A percentile compares a stretch with the other conserved stretches of the same genome.
Evolutionary conservation across 2,888 invertebrate genomes (phyloP).

Genomic region (Drosophila kanekoi): DNA sequence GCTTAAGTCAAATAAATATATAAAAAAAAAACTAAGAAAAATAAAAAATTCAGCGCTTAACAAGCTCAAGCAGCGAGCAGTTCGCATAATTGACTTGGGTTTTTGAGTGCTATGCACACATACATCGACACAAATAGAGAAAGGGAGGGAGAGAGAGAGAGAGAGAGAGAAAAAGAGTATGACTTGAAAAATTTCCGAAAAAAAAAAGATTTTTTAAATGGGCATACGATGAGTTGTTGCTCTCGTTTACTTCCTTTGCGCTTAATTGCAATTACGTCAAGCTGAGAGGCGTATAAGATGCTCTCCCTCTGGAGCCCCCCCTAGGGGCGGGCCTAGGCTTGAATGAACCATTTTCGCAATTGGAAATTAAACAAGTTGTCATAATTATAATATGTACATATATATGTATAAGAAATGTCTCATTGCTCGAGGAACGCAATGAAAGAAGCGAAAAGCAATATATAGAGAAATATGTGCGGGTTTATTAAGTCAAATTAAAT

Average conservation of each 20-base stretch:
- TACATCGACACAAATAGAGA: conserved; percentile 11
- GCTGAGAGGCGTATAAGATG: conserved; percentile 26
- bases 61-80: conserved; percentile 68
- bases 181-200: conserved; percentile 28
- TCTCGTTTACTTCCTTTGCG: conserved; percentile 65
- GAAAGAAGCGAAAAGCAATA: not conserved
- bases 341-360: conserved; percentile 51
- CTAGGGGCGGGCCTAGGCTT: not conserved
- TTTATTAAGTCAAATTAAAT: conserved; percentile 69
- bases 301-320: not conserved
- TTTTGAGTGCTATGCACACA: conserved; percentile 49
- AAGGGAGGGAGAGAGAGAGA: conserved; percentile 6
- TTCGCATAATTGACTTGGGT: conserved; percentile 70
- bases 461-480: conserved; percentile 6
- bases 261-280: conserved; percentile 76
- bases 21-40: conserved; percentile 19
- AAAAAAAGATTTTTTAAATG: conserved; percentile 11
- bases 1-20: conserved; percentile 36
- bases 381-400: conserved; percentile 60
- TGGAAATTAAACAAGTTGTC: conserved; percentile 65
- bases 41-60: conserved; percentile 53
- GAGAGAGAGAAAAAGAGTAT: conserved; percentile 1
- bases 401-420: conserved; percentile 24
- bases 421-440: conserved; percentile 4
- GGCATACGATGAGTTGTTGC: conserved; percentile 36